Evolutionary conservation across 2,797 vertebrate genomes (phyloP).

Genomic region (Spinus pinus): DNA sequence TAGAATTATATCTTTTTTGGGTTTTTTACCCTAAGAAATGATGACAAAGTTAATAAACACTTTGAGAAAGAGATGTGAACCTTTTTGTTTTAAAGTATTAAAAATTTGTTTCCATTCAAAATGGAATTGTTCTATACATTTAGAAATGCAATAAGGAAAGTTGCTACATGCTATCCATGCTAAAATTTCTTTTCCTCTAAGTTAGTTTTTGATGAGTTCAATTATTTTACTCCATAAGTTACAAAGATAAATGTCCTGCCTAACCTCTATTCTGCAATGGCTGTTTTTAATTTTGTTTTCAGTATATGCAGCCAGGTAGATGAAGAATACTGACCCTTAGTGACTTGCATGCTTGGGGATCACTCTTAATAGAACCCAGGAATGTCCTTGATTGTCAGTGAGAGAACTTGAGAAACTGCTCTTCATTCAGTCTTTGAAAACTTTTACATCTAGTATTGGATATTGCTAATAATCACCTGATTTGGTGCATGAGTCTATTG

Average conservation of each 20-base stretch:
- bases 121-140: neutral
- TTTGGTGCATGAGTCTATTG: neutral
- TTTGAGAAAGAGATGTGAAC: neutral
- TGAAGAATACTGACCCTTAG: neutral
- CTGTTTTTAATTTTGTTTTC: neutral
- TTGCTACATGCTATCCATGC: neutral
- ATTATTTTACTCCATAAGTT: neutral
- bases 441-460: neutral
- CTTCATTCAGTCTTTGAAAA: neutral
- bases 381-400: neutral
- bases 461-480: neutral
- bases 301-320: neutral
- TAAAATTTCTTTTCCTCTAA: neutral
- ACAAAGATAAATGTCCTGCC: neutral
- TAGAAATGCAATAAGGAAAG: neutral
- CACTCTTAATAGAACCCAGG: neutral
- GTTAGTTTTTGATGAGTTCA: neutral
- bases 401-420: neutral
- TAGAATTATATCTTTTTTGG: neutral
- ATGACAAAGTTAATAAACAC: neutral
- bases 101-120: neutral
- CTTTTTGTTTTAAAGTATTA: neutral
- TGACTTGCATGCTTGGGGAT: neutral
- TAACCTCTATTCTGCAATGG: neutral
- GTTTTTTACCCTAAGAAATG: fast-evolving